Base-by-base conservation (phyloP, 2,888 invertebrate species). In the Torymus tubicola region DNA sequence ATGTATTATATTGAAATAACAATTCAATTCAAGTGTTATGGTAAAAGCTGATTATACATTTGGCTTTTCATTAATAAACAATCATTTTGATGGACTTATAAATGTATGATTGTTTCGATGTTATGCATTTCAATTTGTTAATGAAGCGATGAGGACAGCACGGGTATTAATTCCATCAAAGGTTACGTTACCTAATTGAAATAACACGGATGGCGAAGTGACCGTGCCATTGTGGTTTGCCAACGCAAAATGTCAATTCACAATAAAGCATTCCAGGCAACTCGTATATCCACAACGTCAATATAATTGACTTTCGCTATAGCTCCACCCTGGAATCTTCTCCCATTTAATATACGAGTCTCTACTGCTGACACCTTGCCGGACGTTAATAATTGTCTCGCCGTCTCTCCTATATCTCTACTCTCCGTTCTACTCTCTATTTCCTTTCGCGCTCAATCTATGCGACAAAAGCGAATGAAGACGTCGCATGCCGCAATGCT, bases 161-260 rank as follows among this genome's bases (percentile, higher is more conserved):
- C 4, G 8, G 16, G 16, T 16, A 60, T 60, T 12, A 60, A 11
- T 18, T n/a, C 16, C 16, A 60, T 60, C 60, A 60, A 60, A 60
- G 60, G 60, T 12, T 16, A 11, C 60, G 60, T 16, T n/a, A 16
- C 18, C 60, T 60, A n/a, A 60, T 60, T 18, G 60, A 60, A 60
- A 67, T 67, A 52, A 18, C 18, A 67, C 63, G 64, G 70, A 52
- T n/a, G 53, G 16, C 14, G 69, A n/a, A 68, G 50, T 50, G 68
- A 81, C 55, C 78, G 76, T 60, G 55, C 31, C 71, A 75, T 58
- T 50, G 60, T 50, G 71, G 58, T 42, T 42, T 16, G 16, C 18
- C 71, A 11, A 42, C 58, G 60, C 58, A 18, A 58, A 71, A 71
- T 71, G 60, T 71, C 50, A 50, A 61, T 71, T 42, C 31, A 21